phyloP scores from a whole-genome alignment of 1,140 invertebrate genomes.

The Pseudomyrmex cubaensis region DNA sequence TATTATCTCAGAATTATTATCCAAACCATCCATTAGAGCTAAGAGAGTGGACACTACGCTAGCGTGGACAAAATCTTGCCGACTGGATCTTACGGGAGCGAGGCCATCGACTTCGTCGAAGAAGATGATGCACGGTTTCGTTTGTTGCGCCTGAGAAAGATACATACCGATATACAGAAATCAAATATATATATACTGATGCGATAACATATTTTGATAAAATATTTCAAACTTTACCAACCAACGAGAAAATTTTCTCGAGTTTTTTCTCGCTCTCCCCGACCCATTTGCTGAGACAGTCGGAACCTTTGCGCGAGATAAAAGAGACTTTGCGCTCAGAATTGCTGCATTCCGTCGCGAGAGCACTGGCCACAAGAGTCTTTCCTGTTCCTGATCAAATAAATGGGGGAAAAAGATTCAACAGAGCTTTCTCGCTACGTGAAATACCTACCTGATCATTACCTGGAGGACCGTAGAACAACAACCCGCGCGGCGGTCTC shows the following conservation, averaged over 20 bases:
- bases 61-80: conserved; percentile 89
- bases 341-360: conserved; percentile 85
- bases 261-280: conserved; percentile 86
- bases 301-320: conserved; percentile 85
- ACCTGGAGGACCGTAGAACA: conserved; percentile 93
- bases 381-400: conserved; percentile 85
- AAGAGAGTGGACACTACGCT: conserved; percentile 88
- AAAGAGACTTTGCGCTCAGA: conserved; percentile 85
- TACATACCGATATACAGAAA: background rate
- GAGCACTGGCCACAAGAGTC: conserved; percentile 85
- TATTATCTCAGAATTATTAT: conserved; percentile 88
- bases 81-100: conserved; percentile 88
- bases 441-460: conserved; percentile 65
- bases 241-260: conserved; percentile 82
- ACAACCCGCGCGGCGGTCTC: conserved; percentile 89
- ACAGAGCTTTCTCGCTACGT: conserved; percentile 15
- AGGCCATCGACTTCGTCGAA: conserved; percentile 92
- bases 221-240: conserved; percentile 1
- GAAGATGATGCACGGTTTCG: conserved; percentile 91
- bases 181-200: background rate
- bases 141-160: conserved; percentile 87
- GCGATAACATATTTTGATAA: background rate
- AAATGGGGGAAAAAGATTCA: background rate
- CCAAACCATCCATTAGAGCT: conserved; percentile 90
- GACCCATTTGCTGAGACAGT: conserved; percentile 86